phyloP scores from a whole-genome alignment of 2,888 invertebrate genomes.

The Dicranocentrus wangi region DNA sequence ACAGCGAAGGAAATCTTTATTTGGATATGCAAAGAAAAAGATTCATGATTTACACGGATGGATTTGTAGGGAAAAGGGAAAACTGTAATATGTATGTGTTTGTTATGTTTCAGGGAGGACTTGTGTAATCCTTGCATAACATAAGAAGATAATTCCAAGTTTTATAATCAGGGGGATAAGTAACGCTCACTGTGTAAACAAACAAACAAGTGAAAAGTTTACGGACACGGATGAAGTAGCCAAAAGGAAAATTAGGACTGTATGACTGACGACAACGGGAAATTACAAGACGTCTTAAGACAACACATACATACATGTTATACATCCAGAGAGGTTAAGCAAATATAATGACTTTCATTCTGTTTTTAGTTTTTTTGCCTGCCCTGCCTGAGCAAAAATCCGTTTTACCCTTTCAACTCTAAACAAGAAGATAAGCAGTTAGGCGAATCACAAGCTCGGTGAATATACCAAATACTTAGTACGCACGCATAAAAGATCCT shows the following conservation, averaged over 20 bases:
- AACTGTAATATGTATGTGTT: too few relatives aligned
- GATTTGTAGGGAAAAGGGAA: too few relatives aligned
- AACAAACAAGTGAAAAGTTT: slow-evolving; percentile 1
- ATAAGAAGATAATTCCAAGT: too few relatives aligned
- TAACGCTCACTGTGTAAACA: background rate
- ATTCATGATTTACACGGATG: too few relatives aligned
- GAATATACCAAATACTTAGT: too few relatives aligned
- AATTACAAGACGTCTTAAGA: too few relatives aligned
- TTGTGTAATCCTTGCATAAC: too few relatives aligned
- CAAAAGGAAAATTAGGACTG: background rate
- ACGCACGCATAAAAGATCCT: slow-evolving; percentile 18
- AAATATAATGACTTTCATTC: slow-evolving; percentile 44
- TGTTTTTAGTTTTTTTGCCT: slow-evolving; percentile 13
- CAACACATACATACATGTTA: background rate
- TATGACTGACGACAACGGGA: too few relatives aligned
- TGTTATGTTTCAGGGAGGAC: too few relatives aligned
- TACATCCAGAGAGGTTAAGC: slow-evolving; percentile 38
- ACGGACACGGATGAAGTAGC: background rate
- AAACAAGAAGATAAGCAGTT: background rate
- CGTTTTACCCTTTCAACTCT: background rate
- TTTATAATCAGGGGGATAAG: too few relatives aligned
- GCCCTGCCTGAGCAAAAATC: background rate
- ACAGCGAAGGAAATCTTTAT: too few relatives aligned
- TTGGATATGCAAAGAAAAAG: too few relatives aligned
- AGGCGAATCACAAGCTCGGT: background rate